A percentile compares a stretch with the other conserved stretches of the same genome.
Conservation (phyloP, 2,797 vertebrate species). For the Gouania willdenowi region DNA sequence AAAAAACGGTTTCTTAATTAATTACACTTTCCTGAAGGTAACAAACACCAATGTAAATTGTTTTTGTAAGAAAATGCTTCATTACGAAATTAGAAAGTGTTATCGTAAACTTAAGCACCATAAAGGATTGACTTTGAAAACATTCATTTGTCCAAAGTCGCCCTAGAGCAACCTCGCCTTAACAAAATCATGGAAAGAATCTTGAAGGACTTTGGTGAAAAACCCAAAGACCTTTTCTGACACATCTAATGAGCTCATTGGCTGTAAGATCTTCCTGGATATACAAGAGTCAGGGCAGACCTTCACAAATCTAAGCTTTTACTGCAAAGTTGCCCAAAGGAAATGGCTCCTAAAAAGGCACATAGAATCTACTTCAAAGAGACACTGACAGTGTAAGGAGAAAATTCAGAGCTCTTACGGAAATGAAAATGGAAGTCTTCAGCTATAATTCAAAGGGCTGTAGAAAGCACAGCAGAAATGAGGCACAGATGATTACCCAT, state of each 20-base stretch:
- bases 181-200: slow-evolving; percentile 14
- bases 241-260: slow-evolving; percentile 42
- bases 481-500: slow-evolving; percentile 3
- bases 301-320: slow-evolving; percentile 40
- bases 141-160: not conserved
- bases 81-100: too few species aligned
- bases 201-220: slow-evolving; percentile 17
- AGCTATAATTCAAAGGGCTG: slow-evolving; percentile 21
- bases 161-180: not conserved
- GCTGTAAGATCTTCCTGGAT: slow-evolving; percentile 27
- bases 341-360: slow-evolving; percentile 30
- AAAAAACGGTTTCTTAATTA: too few species aligned
- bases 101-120: too few species aligned
- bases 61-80: too few species aligned
- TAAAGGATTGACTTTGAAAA: too few species aligned
- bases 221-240: slow-evolving; percentile 30
- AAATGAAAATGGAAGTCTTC: slow-evolving; percentile 29
- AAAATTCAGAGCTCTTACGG: slow-evolving; percentile 16
- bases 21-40: too few species aligned
- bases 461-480: slow-evolving; percentile 1
- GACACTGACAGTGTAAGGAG: not conserved
- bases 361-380: slow-evolving; percentile 36
- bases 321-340: slow-evolving; percentile 10
- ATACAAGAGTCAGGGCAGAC: slow-evolving; percentile 30
- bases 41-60: too few species aligned